A percentile compares a stretch with the other conserved stretches of the same genome.
Evolutionary conservation across 2,797 vertebrate genomes (phyloP).

Genomic region (Carcharodon carcharias): DNA sequence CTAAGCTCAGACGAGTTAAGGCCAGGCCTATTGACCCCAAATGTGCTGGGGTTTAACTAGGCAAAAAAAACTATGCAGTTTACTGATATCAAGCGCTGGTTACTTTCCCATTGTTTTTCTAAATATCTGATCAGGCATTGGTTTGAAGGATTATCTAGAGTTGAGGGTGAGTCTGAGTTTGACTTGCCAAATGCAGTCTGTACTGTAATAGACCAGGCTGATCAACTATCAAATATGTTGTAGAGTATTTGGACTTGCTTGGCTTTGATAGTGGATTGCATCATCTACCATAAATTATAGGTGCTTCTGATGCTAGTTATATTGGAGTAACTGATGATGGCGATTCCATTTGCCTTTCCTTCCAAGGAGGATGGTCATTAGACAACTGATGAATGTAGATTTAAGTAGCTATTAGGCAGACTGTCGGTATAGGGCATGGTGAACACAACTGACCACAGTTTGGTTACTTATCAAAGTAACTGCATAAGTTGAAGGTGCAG

Average conservation of each 20-base stretch:
- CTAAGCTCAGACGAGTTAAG: not conserved
- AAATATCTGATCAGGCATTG: not conserved
- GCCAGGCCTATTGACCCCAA: not conserved
- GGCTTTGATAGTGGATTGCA: not conserved
- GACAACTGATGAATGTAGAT: not conserved
- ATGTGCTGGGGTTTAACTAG: not conserved
- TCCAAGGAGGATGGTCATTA: not conserved
- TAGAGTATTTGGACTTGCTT: not conserved
- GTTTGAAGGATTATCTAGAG: not conserved
- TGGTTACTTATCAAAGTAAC: not conserved
- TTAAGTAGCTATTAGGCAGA: not conserved
- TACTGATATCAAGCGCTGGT: not conserved
- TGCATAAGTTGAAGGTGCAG: not conserved
- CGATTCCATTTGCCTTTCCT: not conserved
- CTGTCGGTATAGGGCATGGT: not conserved
- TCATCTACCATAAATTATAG: not conserved
- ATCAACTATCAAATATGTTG: not conserved
- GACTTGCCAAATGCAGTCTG: no score
- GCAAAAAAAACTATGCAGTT: not conserved
- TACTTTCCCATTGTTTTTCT: not conserved
- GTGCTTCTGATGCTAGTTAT: not conserved
- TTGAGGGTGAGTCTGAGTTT: not conserved
- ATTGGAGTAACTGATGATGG: not conserved
- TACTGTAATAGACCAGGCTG: not conserved
- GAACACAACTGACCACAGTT: not conserved